A percentile compares a stretch with the other conserved stretches of the same genome.
These are phyloP conservation scores for Mus musculus DNA, from an alignment of 2,113 vertebrate species.

Conservation along the genomic window DNA sequence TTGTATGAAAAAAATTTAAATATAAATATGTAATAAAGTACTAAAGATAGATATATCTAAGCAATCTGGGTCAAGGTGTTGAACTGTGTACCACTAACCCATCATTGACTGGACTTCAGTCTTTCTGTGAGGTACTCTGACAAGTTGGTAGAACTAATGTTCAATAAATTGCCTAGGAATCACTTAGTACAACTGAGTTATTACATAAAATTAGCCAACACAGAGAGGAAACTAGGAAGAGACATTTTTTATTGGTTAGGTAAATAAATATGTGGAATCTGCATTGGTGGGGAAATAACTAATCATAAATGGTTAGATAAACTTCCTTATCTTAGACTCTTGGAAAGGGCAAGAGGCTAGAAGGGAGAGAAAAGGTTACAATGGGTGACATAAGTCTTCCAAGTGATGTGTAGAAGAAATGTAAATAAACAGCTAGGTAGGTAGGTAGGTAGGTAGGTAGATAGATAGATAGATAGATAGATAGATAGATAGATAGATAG, in stretches of 20 bases:
- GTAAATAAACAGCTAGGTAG: neutral
- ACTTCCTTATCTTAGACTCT: neutral
- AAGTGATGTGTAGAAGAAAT: neutral
- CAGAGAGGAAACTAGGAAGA: neutral
- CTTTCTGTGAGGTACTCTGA: neutral
- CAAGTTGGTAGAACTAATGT: neutral
- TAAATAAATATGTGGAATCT: conserved; percentile 3
- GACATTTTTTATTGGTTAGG: neutral
- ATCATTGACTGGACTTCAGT: neutral
- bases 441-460: neutral
- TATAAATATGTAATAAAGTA: neutral
- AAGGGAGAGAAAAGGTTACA: neutral
- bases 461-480: neutral
- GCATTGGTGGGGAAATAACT: neutral
- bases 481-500: neutral
- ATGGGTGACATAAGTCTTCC: neutral
- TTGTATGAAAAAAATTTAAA: neutral
- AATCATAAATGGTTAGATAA: neutral
- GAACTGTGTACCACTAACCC: no score
- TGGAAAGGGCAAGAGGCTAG: neutral
- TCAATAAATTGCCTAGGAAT: neutral
- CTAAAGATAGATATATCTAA: neutral
- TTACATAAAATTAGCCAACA: neutral
- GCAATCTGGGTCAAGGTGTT: neutral
- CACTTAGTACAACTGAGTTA: neutral